Conservation (phyloP, 2,113 vertebrate genomes). For the Oenanthe melanoleuca region DNA sequence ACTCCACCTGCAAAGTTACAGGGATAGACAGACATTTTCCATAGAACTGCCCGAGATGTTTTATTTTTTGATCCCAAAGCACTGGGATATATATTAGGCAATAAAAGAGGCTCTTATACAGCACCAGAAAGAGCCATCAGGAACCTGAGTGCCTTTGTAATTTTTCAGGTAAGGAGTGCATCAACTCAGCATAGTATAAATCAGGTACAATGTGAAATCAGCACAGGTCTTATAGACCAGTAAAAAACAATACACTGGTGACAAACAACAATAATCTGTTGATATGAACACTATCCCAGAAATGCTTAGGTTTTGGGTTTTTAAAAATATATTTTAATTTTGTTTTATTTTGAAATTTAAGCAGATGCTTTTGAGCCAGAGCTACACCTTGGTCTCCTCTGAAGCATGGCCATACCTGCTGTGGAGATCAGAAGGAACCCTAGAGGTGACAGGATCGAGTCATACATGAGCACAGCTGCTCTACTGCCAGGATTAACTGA, state of each 20-base stretch:
- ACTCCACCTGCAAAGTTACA: not conserved
- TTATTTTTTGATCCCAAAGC: not conserved
- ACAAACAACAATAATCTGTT: not conserved
- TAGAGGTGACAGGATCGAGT: too few relatives aligned
- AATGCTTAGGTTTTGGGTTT: not conserved
- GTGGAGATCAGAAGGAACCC: not conserved
- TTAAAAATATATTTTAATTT: not conserved
- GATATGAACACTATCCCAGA: not conserved
- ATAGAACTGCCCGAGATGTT: not conserved
- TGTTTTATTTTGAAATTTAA: not conserved
- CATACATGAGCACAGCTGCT: not conserved
- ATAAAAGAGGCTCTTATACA: not conserved
- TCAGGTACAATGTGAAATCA: not conserved
- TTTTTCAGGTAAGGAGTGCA: not conserved
- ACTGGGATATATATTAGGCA: accelerated
- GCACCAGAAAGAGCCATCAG: not conserved
- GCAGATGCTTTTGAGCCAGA: not conserved
- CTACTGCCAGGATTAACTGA: not conserved
- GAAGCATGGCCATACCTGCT: not conserved
- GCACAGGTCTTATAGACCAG: not conserved
- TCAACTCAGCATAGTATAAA: not conserved
- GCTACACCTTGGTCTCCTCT: not conserved
- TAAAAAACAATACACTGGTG: not conserved
- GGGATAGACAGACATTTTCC: not conserved
- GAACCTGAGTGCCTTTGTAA: not conserved